phyloP scores from a whole-genome alignment of 1,140 invertebrate species.

The Augochlora pura region DNA sequence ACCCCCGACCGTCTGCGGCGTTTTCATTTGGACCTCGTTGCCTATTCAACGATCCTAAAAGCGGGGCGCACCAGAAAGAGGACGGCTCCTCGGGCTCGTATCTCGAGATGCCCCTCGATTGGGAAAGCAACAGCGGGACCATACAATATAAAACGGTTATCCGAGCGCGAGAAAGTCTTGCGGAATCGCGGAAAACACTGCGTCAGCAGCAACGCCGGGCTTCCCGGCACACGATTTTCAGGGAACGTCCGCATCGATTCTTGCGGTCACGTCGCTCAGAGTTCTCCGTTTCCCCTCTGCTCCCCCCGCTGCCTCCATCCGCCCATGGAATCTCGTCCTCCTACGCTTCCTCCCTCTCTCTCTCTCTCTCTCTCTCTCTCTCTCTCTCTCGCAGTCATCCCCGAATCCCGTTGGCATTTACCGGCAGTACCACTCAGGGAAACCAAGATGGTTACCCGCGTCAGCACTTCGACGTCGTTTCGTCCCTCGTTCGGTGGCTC shows the following conservation, averaged over 20 bases:
- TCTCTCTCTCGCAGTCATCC: slow-evolving; percentile 46
- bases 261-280: slow-evolving; percentile 60
- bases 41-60: slow-evolving; percentile 5
- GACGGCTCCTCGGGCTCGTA: slow-evolving; percentile 19
- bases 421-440: slow-evolving; percentile 62
- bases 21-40: slow-evolving; percentile 21
- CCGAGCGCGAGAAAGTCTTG: slow-evolving; percentile 21
- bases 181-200: slow-evolving; percentile 58
- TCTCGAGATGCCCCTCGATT: not conserved
- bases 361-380: slow-evolving; percentile 7
- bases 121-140: not conserved
- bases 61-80: slow-evolving; percentile 3
- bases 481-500: slow-evolving; percentile 30
- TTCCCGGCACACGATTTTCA: slow-evolving; percentile 49
- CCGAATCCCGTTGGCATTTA: slow-evolving; percentile 57
- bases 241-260: slow-evolving; percentile 55
- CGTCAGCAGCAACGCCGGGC: slow-evolving; percentile 60
- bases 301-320: not conserved
- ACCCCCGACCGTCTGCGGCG: slow-evolving; percentile 38
- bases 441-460: slow-evolving; percentile 64
- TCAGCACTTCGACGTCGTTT: slow-evolving; percentile 60
- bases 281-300: slow-evolving; percentile 3
- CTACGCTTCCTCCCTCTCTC: slow-evolving; percentile 1
- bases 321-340: not conserved
- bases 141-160: slow-evolving; percentile 26